Conservation (phyloP, 2,113 vertebrate species). For the Rhabdornis inornatus region DNA sequence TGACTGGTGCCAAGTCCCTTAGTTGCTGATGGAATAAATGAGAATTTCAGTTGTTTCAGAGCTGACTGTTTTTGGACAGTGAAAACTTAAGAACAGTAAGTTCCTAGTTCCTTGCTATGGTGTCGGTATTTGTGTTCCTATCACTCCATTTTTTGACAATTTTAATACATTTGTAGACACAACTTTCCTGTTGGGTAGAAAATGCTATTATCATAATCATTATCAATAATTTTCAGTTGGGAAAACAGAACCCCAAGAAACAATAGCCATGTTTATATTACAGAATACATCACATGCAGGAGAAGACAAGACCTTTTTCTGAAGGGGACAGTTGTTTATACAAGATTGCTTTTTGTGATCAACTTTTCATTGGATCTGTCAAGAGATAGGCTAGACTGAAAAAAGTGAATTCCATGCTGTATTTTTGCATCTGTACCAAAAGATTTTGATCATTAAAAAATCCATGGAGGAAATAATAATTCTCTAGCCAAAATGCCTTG, state of each 20-base stretch:
- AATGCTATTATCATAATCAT: background rate
- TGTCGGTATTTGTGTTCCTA: background rate
- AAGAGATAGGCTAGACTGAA: background rate
- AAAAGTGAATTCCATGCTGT: background rate
- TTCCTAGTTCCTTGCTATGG: background rate
- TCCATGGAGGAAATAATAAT: background rate
- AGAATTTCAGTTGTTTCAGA: constrained; percentile 15
- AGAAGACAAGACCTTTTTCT: background rate
- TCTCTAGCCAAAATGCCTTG: background rate
- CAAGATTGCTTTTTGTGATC: background rate
- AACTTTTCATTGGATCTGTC: background rate
- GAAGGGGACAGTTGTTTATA: background rate
- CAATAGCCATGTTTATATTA: background rate
- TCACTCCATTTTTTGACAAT: background rate
- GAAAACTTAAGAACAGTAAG: background rate
- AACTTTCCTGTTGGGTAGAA: background rate
- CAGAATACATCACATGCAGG: background rate
- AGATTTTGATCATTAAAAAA: background rate
- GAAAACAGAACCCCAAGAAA: background rate
- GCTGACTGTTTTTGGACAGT: background rate
- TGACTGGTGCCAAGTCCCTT: background rate
- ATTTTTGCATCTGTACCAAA: background rate
- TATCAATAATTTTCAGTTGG: background rate
- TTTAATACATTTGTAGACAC: background rate
- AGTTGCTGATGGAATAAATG: constrained; percentile 26